These are phyloP conservation scores for Drosophila lutescens DNA, from an alignment of 2,888 invertebrate genomes.

Conservation along the genomic window DNA sequence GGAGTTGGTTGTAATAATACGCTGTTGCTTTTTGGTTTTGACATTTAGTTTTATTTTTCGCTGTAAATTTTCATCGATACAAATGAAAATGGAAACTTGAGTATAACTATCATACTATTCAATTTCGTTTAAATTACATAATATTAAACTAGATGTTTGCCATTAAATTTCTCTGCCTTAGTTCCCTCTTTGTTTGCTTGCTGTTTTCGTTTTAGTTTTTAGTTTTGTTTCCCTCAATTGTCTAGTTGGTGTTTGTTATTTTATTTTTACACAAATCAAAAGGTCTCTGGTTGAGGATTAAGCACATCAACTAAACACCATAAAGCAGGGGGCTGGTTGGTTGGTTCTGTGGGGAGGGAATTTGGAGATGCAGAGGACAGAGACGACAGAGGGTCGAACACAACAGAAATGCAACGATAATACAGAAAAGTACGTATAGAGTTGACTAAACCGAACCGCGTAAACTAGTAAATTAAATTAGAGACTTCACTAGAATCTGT, in stretches of 20 bases:
- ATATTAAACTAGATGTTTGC: slow-evolving; percentile 76
- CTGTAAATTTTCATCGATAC: slow-evolving; percentile 72
- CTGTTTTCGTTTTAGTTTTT: slow-evolving; percentile 12
- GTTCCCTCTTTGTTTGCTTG: slow-evolving; percentile 31
- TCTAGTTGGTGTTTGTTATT: slow-evolving; percentile 49
- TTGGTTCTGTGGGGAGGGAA: not conserved
- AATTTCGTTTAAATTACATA: slow-evolving; percentile 79
- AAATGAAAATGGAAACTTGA: slow-evolving; percentile 73
- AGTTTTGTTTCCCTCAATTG: slow-evolving; percentile 59
- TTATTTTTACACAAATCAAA: slow-evolving; percentile 22
- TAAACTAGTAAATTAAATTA: slow-evolving; percentile 59
- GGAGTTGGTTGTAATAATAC: slow-evolving; percentile 4
- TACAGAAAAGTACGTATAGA: slow-evolving; percentile 54
- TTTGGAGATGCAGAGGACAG: not conserved
- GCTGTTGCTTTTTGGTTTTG: slow-evolving; percentile 50
- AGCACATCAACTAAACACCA: slow-evolving; percentile 8
- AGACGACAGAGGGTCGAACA: slow-evolving; percentile 21
- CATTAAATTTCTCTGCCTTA: slow-evolving; percentile 40
- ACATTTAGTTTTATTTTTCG: slow-evolving; percentile 73
- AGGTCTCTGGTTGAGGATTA: not conserved
- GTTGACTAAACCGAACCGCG: slow-evolving; percentile 59
- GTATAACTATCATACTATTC: slow-evolving; percentile 74
- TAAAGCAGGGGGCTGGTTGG: slow-evolving; percentile 1
- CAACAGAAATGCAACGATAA: slow-evolving; percentile 64
- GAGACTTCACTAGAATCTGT: slow-evolving; percentile 26